Evolutionary conservation across 2,888 invertebrate species (phyloP).

Genomic region (Parnassius smintheus): DNA sequence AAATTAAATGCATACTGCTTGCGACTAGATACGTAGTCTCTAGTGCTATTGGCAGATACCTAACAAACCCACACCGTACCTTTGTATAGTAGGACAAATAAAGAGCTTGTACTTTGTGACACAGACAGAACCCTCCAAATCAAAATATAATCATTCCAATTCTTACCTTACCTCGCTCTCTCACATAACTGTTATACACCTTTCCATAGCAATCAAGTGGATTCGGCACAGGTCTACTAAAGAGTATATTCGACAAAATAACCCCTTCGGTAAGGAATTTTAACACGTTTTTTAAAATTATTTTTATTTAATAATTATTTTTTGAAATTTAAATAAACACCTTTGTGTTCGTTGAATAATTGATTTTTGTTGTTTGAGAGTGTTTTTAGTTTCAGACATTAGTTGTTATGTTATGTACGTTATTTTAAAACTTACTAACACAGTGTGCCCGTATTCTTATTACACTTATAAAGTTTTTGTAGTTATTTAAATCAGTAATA

Average conservation of each 20-base stretch:
- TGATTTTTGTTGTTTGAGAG: slow-evolving; percentile 60
- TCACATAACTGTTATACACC: slow-evolving; percentile 81
- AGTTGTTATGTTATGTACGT: slow-evolving; percentile 56
- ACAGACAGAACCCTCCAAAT: slow-evolving; percentile 70
- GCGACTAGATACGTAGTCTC: slow-evolving; percentile 79
- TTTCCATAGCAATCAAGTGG: slow-evolving; percentile 80
- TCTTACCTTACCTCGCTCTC: slow-evolving; percentile 73
- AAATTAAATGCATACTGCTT: slow-evolving; percentile 79
- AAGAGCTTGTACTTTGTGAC: slow-evolving; percentile 81
- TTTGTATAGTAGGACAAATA: slow-evolving; percentile 68
- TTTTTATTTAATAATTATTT: slow-evolving; percentile 52
- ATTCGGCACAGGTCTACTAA: slow-evolving; percentile 82
- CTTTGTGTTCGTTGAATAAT: slow-evolving; percentile 63
- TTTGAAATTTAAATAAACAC: slow-evolving; percentile 59
- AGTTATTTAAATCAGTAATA: slow-evolving; percentile 22
- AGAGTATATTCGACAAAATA: slow-evolving; percentile 83
- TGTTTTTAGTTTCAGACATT: slow-evolving; percentile 60
- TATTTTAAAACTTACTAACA: slow-evolving; percentile 52
- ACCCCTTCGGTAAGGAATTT: slow-evolving; percentile 83
- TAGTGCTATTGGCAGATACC: slow-evolving; percentile 80
- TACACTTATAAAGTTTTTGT: slow-evolving; percentile 24
- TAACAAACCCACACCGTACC: slow-evolving; percentile 75
- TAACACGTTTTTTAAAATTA: slow-evolving; percentile 76
- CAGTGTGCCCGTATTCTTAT: slow-evolving; percentile 70
- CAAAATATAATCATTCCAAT: slow-evolving; percentile 68